A percentile compares a stretch with the other conserved stretches of the same genome.
These are phyloP conservation scores for Luperina nickerlii DNA, from an alignment of 2,888 invertebrate genomes.

Conservation along the genomic window DNA sequence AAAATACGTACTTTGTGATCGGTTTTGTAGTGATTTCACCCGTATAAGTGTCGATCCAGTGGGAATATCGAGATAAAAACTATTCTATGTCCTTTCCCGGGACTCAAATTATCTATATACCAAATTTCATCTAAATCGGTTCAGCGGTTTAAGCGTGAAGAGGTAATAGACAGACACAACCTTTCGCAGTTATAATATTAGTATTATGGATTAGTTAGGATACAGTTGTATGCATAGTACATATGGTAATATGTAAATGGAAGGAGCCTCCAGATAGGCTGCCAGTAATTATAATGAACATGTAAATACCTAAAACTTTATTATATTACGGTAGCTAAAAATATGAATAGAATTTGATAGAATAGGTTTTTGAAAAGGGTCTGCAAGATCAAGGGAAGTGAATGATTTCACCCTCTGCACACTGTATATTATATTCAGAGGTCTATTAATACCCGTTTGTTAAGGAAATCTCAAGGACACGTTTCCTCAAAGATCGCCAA, in stretches of 20 bases:
- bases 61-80: no score
- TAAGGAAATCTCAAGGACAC: slow-evolving; percentile 48
- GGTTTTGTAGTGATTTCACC: no score
- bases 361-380: slow-evolving; percentile 28
- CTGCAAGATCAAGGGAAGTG: slow-evolving; percentile 52
- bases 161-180: no score
- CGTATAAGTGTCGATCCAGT: no score
- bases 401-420: slow-evolving; percentile 37
- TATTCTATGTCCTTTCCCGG: no score
- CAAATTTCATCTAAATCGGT: no score
- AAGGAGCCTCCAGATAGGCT: not conserved
- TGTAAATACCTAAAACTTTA: not conserved
- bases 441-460: slow-evolving; percentile 35
- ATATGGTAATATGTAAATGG: not conserved
- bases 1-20: no score
- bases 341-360: slow-evolving; percentile 32
- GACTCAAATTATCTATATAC: no score
- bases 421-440: slow-evolving; percentile 22
- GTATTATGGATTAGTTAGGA: no score
- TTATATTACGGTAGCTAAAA: slow-evolving; percentile 14
- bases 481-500: slow-evolving; percentile 37
- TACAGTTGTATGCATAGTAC: no score
- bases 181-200: no score
- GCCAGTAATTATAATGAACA: not conserved
- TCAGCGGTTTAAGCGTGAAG: no score